phyloP scores from a whole-genome alignment of 2,888 invertebrate species.

The Cyclophora punctaria region DNA sequence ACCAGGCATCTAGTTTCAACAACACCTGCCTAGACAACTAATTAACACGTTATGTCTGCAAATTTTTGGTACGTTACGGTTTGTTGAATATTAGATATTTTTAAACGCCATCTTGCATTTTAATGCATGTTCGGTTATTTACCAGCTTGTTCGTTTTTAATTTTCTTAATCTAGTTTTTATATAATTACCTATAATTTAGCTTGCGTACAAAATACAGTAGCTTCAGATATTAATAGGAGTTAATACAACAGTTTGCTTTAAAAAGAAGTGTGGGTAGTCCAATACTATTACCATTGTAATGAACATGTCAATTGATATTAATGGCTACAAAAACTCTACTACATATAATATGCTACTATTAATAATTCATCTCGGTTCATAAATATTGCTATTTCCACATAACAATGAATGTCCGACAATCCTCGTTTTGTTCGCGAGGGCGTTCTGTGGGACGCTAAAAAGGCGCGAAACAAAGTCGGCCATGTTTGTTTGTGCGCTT shows the following conservation, averaged over 20 bases:
- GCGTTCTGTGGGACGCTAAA: slow-evolving; percentile 37
- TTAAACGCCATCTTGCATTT: slow-evolving; percentile 18
- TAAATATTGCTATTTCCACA: too few species aligned
- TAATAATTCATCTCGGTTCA: too few species aligned
- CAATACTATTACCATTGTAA: too few species aligned
- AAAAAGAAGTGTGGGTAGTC: too few species aligned
- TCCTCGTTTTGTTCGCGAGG: slow-evolving; percentile 9
- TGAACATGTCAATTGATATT: too few species aligned
- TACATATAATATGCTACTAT: too few species aligned
- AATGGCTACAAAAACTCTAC: too few species aligned
- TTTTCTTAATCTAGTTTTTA: too few species aligned
- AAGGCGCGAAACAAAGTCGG: slow-evolving; percentile 29
- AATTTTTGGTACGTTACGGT: slow-evolving; percentile 18
- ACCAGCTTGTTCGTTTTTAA: background rate
- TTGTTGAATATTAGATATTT: slow-evolving; percentile 14
- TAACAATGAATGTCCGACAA: too few species aligned
- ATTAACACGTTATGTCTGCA: slow-evolving; percentile 17
- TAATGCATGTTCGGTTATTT: slow-evolving; percentile 3
- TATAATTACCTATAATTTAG: too few species aligned
- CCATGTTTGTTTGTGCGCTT: slow-evolving; percentile 9
- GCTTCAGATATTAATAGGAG: background rate
- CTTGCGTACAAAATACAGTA: background rate
- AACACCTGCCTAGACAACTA: slow-evolving; percentile 15
- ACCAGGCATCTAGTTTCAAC: slow-evolving; percentile 2
- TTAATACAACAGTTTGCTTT: background rate